A percentile compares a stretch with the other conserved stretches of the same genome.
Evolutionary conservation across 92 coral and sea anemone species (phyloP).

Genomic region (Epizoanthus scotinus): DNA sequence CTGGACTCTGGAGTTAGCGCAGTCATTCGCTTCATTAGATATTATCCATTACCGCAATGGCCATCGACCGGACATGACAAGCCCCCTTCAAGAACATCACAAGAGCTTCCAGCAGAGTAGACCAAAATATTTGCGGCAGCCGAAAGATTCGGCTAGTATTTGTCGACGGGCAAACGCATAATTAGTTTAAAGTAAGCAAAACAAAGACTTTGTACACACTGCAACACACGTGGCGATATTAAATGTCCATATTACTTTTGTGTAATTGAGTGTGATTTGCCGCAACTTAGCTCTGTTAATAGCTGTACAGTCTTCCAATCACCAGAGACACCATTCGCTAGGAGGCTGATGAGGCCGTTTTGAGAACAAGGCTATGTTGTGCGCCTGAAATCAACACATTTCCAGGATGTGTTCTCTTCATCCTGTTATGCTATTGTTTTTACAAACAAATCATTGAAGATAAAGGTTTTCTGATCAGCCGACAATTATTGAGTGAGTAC

Average conservation of each 20-base stretch:
- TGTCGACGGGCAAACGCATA: background rate
- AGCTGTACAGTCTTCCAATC: background rate
- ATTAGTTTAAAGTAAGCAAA: slow-evolving; percentile 16
- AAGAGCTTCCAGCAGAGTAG: background rate
- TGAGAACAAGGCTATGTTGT: background rate
- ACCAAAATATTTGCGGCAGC: background rate
- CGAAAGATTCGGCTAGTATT: slow-evolving; percentile 1
- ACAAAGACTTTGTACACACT: slow-evolving; percentile 30
- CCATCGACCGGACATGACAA: background rate
- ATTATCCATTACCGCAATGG: background rate
- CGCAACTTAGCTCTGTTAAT: background rate
- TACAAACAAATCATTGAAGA: slow-evolving; percentile 2
- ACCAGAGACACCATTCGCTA: background rate
- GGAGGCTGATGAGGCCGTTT: background rate
- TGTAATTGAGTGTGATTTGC: slow-evolving; percentile 1
- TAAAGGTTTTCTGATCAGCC: background rate
- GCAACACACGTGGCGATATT: slow-evolving; percentile 33
- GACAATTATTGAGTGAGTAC: slow-evolving; percentile 30
- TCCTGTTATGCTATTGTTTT: background rate
- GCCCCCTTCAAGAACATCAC: background rate
- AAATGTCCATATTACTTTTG: background rate
- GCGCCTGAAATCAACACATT: slow-evolving; percentile 10
- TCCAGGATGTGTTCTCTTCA: background rate
- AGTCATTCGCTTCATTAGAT: background rate
- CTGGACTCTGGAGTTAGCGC: background rate